Evolutionary conservation across 2,113 vertebrate genomes (phyloP).

Genomic region (Prunella fulvescens): DNA sequence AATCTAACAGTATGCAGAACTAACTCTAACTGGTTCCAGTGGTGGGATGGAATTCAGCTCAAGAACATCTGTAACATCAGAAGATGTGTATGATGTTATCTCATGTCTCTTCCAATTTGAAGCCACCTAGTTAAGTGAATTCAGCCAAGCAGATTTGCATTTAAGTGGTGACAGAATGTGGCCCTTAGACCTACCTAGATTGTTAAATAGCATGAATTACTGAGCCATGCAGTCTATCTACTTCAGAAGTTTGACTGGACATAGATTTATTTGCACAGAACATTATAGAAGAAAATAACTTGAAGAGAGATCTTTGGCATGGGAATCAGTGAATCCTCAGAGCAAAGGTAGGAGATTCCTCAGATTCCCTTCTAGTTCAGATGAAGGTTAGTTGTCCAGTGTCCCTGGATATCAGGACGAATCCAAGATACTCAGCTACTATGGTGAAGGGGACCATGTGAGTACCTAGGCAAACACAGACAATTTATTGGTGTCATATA

Average conservation of each 20-base stretch:
- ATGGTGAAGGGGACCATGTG: neutral
- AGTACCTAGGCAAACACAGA: neutral
- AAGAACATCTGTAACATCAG: neutral
- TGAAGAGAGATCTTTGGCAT: neutral
- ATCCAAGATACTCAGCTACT: neutral
- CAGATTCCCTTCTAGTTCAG: neutral
- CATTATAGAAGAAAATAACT: neutral
- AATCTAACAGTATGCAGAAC: neutral
- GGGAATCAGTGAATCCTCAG: neutral
- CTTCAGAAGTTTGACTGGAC: neutral
- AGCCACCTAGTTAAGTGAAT: neutral
- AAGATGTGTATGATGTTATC: neutral
- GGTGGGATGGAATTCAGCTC: neutral
- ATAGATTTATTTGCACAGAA: neutral
- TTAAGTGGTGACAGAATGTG: neutral
- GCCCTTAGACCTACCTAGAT: neutral
- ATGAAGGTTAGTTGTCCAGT: neutral
- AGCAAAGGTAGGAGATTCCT: neutral
- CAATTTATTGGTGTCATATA: slow-evolving; percentile 5
- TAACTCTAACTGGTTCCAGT: neutral
- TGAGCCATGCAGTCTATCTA: neutral
- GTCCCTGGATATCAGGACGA: neutral
- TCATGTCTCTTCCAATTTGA: neutral
- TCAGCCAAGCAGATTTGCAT: neutral
- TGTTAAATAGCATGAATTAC: neutral